Evolutionary conservation across 2,113 vertebrate species (phyloP), one percentile per base, ranked within the genome.

Genomic region (Oncorhynchus nerka): DNA sequence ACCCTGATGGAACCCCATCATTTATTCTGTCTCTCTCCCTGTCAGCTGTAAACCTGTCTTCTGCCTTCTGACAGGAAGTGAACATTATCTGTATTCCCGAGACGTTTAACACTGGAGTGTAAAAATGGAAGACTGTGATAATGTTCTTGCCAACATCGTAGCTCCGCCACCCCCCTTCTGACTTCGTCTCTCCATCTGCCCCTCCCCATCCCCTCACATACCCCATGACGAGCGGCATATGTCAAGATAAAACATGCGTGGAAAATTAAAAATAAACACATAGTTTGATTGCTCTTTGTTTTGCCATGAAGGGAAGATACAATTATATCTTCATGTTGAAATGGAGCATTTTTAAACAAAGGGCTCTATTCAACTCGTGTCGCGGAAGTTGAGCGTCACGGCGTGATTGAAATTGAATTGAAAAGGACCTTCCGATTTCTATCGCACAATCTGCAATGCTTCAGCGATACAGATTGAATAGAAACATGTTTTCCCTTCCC

Each of bases 11-110:
- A 97, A 97, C 95, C 95, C 95, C 94, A 94, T 97, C 96, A 97
- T 99, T 97, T 97, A 97, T 98, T 95, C 95, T 92, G 95, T 94
- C 95, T 95, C 95, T 90, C 93, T 95, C 94, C 92, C 94, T 97
- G 96, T 97, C 96, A 97, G 95, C 95, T 94, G 92, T 95, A 96
- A 97, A 96, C 96, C 96, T 97, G 96, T 97, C 96, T 97, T 96
- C 96, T 96, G 96, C 97, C 96, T 97, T 96, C 95, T 94, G 95
- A 94, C 84, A 95, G 95, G 95, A 94, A 95, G 95, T 94, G 95
- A 96, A 97, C 96, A 98, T 97, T 97, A 99, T 96, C 95, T 95
- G 94, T 95, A 94, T 95, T 97, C 95, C 95, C 93, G 94, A 95
- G 96, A 96, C 94, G 93, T 94, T 95, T 94, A 93, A 94, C 94